Conservation (phyloP, 53 echinoderm and acorn worm species). For the Echinometra lucunter region DNA sequence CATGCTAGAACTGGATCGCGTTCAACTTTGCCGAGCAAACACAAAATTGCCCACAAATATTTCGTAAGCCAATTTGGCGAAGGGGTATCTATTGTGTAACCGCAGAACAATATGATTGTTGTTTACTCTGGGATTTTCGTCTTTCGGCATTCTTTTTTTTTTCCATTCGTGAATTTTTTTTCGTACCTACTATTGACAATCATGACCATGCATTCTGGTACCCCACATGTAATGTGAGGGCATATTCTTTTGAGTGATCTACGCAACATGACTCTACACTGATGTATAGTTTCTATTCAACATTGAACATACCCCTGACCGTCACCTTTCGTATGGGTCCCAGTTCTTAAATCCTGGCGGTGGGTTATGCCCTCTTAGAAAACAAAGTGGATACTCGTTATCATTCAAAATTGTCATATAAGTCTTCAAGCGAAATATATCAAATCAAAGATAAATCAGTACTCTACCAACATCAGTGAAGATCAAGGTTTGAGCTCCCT, state of each 20-base stretch:
- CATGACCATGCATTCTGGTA: neutral
- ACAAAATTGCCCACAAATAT: neutral
- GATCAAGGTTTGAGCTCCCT: too few relatives aligned
- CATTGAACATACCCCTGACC: too few relatives aligned
- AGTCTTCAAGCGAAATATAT: too few relatives aligned
- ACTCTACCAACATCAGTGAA: too few relatives aligned
- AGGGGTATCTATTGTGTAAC: neutral
- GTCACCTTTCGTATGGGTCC: too few relatives aligned
- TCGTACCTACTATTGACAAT: neutral
- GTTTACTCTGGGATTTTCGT: neutral
- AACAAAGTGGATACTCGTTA: too few relatives aligned
- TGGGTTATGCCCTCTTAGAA: too few relatives aligned
- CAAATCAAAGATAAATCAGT: too few relatives aligned
- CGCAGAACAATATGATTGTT: neutral
- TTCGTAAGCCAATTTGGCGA: constrained; percentile 21
- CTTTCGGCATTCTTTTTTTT: neutral
- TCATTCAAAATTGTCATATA: too few relatives aligned
- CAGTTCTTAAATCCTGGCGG: too few relatives aligned
- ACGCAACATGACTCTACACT: neutral
- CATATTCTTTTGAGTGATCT: neutral
- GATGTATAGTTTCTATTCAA: too few relatives aligned
- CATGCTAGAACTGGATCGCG: neutral
- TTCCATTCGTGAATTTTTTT: too few relatives aligned
- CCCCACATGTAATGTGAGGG: neutral
- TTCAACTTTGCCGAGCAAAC: constrained; percentile 20